Conservation (phyloP, 2,797 vertebrate species). For the Tapera naevia region DNA sequence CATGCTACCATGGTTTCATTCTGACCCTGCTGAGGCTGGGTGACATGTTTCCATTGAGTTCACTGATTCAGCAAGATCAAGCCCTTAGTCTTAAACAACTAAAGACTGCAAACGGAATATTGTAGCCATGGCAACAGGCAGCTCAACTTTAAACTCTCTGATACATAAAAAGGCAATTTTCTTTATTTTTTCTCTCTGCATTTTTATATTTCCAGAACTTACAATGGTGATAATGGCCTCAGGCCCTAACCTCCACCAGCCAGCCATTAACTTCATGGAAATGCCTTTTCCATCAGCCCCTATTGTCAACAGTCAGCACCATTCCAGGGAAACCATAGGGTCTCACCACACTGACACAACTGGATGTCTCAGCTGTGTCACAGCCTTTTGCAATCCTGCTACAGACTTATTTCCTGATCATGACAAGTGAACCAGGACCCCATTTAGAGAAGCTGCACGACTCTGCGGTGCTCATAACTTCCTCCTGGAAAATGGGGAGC, state of each 20-base stretch:
- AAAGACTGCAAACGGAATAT: constrained; percentile 63
- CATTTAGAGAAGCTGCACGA: constrained; percentile 37
- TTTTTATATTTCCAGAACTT: constrained; percentile 72
- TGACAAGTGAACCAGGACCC: background rate
- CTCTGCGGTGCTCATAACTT: constrained; percentile 31
- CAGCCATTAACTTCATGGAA: constrained; percentile 70
- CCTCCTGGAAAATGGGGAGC: constrained; percentile 57
- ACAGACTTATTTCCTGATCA: constrained; percentile 24
- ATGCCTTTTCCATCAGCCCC: constrained; percentile 66
- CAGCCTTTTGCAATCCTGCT: constrained; percentile 6
- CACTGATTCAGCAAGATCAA: constrained; percentile 60
- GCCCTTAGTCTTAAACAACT: constrained; percentile 64
- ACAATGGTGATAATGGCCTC: constrained; percentile 71
- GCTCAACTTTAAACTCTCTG: constrained; percentile 69
- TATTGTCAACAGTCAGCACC: constrained; percentile 64
- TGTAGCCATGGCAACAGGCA: constrained; percentile 71
- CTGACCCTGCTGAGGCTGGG: background rate
- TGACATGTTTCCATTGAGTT: constrained; percentile 45
- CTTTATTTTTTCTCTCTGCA: constrained; percentile 60
- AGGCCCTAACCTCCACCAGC: constrained; percentile 63
- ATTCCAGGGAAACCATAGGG: constrained; percentile 24
- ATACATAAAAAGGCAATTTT: constrained; percentile 72
- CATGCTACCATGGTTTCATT: background rate
- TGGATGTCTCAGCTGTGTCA: constrained; percentile 35
- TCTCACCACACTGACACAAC: constrained; percentile 15